These are phyloP conservation scores for Molossus molossus DNA, from an alignment of 2,797 vertebrate genomes.

Conservation along the genomic window DNA sequence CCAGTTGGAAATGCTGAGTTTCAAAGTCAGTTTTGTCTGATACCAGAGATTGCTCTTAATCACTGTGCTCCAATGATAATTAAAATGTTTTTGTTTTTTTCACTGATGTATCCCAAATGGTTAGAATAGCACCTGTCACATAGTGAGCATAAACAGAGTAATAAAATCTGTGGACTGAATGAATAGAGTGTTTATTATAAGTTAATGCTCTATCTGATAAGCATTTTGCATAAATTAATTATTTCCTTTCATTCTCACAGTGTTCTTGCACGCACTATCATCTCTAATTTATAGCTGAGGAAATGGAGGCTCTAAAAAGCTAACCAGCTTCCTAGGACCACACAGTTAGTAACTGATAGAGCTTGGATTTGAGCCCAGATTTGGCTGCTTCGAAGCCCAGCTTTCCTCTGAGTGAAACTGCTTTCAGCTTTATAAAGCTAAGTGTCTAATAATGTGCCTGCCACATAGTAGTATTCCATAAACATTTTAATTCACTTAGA, in stretches of 20 bases:
- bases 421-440: neutral
- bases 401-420: neutral
- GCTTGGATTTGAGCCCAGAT: neutral
- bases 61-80: neutral
- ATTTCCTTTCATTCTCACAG: slow-evolving; percentile 33
- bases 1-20: neutral
- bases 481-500: slow-evolving; percentile 20
- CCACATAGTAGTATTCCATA: neutral
- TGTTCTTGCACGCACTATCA: neutral
- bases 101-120: neutral
- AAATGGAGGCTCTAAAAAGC: neutral
- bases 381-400: slow-evolving; percentile 4
- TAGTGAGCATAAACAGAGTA: neutral
- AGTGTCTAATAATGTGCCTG: neutral
- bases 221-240: neutral
- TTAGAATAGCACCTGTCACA: neutral
- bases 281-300: slow-evolving; percentile 24
- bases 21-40: slow-evolving; percentile 19
- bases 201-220: neutral
- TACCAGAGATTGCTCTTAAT: neutral
- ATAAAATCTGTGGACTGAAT: neutral
- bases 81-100: neutral
- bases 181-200: neutral
- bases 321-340: slow-evolving; percentile 3
- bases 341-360: neutral